Evolutionary conservation across 2,888 invertebrate species (phyloP), one percentile per base, ranked within the genome.

Genomic region (Alviniconcha strummeri): DNA sequence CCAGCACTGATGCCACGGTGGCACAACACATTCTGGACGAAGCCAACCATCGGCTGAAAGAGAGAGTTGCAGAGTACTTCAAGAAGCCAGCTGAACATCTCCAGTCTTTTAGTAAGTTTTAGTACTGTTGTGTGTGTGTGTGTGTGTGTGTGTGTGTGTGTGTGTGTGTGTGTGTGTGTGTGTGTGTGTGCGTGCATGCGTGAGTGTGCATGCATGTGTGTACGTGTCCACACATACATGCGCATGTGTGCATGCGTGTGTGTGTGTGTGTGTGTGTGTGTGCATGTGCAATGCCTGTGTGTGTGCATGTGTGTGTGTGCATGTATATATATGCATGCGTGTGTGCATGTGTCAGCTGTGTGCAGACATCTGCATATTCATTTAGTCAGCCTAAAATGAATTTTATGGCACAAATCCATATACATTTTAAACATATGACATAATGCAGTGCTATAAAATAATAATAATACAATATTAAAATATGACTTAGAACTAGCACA

Each of bases 81-180:
- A 92, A 93, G 83, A 92, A 89, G 54, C 93, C 94, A n/a, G 85
- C 89, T 52, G 89, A 90, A 60, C 93, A 93, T 84, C 89, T 94
- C 8, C 89, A 93, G 83, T 92, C 91, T 74, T 94, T 93, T 85
- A 85, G 93, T 94, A 86, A 90, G 92, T 85, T 13, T 8, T 52
- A 52, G 60, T 4, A 0, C 60, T 8, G 8, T 8, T 4, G 4
- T 60, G 60, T 60, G 60, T 60, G 60, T 60, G 60, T 60, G 60
- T 4, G 4, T 60, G 60, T 4, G 60, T 60, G 60, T 4, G 60
- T 60, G 60, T 4, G 4, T 60, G 4, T 4, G 60, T 60, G 60
- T 60, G 60, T 60, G 60, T 60, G 13, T 60, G 60, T 4, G 4
- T 60, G 60, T 4, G 4, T 60, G 60, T 13, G 60, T 60, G 60